Evolutionary conservation across 1,140 invertebrate species (phyloP).

Genomic region (Lepidurus apus): DNA sequence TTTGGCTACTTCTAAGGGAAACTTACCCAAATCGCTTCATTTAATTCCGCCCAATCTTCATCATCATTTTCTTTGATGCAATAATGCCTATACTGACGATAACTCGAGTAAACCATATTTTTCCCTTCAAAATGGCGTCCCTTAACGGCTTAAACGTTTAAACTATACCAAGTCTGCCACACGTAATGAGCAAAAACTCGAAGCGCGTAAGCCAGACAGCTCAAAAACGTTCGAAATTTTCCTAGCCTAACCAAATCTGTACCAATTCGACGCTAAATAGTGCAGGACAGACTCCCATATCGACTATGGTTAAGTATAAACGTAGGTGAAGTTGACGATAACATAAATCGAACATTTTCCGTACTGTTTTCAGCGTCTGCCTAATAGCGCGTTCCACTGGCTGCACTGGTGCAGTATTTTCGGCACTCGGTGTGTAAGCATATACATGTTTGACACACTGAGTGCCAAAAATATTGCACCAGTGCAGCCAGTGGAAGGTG

Average conservation of each 20-base stretch:
- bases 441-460: too few species aligned
- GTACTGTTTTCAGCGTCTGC: too few species aligned
- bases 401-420: too few species aligned
- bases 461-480: too few species aligned
- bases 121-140: not conserved
- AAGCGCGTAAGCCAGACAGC: not conserved
- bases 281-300: not conserved
- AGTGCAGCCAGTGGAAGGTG: too few species aligned
- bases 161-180: not conserved
- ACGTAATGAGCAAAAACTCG: not conserved
- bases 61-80: not conserved
- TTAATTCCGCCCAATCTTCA: not conserved
- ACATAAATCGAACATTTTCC: not conserved
- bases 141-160: not conserved
- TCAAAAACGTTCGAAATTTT: not conserved
- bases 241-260: not conserved
- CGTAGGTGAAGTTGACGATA: not conserved
- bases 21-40: slow-evolving; percentile 7
- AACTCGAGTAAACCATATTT: not conserved
- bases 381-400: too few species aligned
- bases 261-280: not conserved
- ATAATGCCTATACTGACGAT: not conserved
- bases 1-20: not conserved
- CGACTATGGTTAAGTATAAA: not conserved
- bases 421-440: too few species aligned